These are phyloP conservation scores for Dermatemys mawii DNA, from an alignment of 2,113 vertebrate genomes.

Conservation along the genomic window DNA sequence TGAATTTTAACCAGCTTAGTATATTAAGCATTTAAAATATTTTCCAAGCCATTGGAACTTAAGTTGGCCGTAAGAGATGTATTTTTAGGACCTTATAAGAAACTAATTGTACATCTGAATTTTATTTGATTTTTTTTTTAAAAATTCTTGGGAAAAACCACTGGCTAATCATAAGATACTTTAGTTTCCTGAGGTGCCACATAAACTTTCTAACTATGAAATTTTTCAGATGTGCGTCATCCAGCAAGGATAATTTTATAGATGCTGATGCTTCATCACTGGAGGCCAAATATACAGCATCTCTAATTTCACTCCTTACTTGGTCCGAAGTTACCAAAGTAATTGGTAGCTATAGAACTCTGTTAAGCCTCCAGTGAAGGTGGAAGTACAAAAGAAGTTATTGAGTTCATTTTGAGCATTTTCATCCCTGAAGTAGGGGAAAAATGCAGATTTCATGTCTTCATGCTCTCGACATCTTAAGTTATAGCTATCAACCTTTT, in stretches of 20 bases:
- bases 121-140: not conserved
- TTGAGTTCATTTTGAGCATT: not conserved
- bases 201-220: not conserved
- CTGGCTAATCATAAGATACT: not conserved
- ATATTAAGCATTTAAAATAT: not conserved
- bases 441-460: not conserved
- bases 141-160: not conserved
- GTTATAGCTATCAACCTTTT: accelerated
- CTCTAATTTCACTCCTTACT: not conserved
- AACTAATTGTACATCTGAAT: not conserved
- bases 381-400: not conserved
- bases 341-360: not conserved
- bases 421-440: not conserved
- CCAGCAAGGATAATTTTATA: not conserved
- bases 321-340: not conserved
- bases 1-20: not conserved
- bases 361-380: not conserved
- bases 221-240: not conserved
- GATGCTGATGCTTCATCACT: not conserved
- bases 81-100: too few species aligned
- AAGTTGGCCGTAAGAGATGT: not conserved
- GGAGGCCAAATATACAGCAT: not conserved
- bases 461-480: not conserved
- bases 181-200: not conserved
- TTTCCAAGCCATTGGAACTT: not conserved